Percentiles rank a stretch among this genome's conserved stretches.
Conservation (phyloP, 2,888 invertebrate genomes). For the Tanypteryx hageni region DNA sequence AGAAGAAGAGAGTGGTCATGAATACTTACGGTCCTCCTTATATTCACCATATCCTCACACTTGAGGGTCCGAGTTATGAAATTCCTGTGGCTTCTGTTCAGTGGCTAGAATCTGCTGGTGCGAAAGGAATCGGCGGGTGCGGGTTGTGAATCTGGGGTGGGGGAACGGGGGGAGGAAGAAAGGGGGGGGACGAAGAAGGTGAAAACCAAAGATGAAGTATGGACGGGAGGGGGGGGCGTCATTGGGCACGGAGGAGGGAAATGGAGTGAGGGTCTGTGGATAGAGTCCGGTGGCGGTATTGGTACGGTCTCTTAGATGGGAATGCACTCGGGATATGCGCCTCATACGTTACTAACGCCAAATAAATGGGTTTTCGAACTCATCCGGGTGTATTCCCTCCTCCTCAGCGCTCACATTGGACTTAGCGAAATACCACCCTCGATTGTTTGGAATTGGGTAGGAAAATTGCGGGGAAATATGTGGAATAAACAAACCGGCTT, state of each 20-base stretch:
- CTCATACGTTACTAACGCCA: not conserved
- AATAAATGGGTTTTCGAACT: not conserved
- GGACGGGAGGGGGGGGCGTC: too few relatives aligned
- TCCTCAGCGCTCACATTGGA: not conserved
- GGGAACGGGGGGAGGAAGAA: not conserved
- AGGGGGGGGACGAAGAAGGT: too few relatives aligned
- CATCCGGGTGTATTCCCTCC: not conserved
- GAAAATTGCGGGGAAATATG: not conserved
- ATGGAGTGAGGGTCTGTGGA: too few relatives aligned
- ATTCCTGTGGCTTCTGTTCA: not conserved
- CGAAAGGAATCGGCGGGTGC: too few relatives aligned
- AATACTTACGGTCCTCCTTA: not conserved
- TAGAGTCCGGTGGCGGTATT: not conserved
- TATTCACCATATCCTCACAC: not conserved
- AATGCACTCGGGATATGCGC: not conserved
- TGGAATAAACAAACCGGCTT: not conserved
- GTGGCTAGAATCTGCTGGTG: not conserved
- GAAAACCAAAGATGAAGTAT: too few relatives aligned
- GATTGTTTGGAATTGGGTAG: not conserved
- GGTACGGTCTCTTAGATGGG: not conserved
- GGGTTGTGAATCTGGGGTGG: not conserved
- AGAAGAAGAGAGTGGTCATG: too few relatives aligned
- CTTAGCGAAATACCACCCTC: not conserved
- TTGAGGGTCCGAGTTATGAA: conserved; percentile 14
- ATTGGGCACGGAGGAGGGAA: too few relatives aligned